Conservation (phyloP, 92 coral and sea anemone genomes). For the Paragorgia papillata region DNA sequence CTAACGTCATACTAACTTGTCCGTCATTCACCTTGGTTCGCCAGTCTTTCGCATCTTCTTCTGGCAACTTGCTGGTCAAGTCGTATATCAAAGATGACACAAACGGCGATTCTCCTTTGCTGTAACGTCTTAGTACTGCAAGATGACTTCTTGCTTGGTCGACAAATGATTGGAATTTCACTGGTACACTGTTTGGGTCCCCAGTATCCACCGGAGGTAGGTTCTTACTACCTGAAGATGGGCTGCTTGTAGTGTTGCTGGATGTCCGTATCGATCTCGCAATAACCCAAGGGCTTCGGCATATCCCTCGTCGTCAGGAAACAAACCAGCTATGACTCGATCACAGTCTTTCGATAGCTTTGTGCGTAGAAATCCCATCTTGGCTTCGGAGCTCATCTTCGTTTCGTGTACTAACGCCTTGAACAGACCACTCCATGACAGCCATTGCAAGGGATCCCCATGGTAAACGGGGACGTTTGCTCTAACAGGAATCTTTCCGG, state of each 20-base stretch:
- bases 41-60: constrained; percentile 43
- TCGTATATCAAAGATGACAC: constrained; percentile 29
- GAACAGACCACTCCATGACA: constrained; percentile 34
- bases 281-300: constrained; percentile 29
- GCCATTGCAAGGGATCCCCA: constrained; percentile 34
- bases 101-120: constrained; percentile 30
- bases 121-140: constrained; percentile 19
- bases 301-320: constrained; percentile 36
- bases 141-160: constrained; percentile 39
- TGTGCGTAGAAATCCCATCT: constrained; percentile 34
- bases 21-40: constrained; percentile 23
- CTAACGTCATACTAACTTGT: constrained; percentile 23
- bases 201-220: not conserved
- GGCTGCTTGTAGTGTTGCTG: constrained; percentile 29
- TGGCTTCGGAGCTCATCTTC: constrained; percentile 31
- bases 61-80: constrained; percentile 28
- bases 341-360: constrained; percentile 23
- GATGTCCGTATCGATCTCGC: constrained; percentile 35
- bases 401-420: constrained; percentile 36
- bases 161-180: constrained; percentile 16
- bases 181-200: not conserved
- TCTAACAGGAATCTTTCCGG: constrained; percentile 34
- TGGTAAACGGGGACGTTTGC: constrained; percentile 25
- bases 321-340: constrained; percentile 29
- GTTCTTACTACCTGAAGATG: constrained; percentile 23